These are phyloP conservation scores for Porites lobata DNA, from an alignment of 92 coral and sea anemone species.

Conservation along the genomic window DNA sequence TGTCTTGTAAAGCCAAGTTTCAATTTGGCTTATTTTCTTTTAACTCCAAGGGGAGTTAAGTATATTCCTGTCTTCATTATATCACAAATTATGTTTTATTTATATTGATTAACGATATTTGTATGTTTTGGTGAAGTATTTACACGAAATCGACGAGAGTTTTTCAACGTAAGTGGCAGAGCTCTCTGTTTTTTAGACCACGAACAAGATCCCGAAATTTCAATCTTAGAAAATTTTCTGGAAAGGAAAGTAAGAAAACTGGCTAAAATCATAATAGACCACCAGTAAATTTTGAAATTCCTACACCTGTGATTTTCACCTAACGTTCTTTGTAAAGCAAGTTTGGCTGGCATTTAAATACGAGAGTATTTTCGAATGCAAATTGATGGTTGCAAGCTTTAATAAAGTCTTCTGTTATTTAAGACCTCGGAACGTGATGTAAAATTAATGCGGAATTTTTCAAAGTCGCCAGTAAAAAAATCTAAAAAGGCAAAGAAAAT, in stretches of 20 bases:
- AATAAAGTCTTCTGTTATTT: background rate
- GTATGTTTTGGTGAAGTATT: conserved; percentile 11
- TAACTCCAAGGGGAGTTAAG: conserved; percentile 15
- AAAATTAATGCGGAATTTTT: background rate
- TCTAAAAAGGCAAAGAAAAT: background rate
- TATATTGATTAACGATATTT: conserved; percentile 15
- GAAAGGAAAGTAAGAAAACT: background rate
- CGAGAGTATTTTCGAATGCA: background rate
- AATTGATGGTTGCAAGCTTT: background rate
- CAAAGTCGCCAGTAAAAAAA: too few species aligned
- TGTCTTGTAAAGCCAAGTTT: background rate
- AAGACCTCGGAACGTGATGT: background rate
- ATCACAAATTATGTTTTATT: conserved; percentile 16
- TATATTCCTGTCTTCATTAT: background rate
- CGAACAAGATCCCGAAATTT: background rate
- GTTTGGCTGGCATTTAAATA: background rate
- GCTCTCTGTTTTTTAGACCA: too few species aligned
- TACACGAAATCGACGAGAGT: background rate
- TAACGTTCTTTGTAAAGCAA: background rate
- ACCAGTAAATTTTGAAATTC: conserved; percentile 9
- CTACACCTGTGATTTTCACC: background rate
- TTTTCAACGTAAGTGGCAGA: too few species aligned
- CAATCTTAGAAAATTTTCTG: background rate
- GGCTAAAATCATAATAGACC: background rate
- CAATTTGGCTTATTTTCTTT: background rate